Evolutionary conservation across 2,113 vertebrate genomes (phyloP).

Genomic region (Oenanthe oenanthe): DNA sequence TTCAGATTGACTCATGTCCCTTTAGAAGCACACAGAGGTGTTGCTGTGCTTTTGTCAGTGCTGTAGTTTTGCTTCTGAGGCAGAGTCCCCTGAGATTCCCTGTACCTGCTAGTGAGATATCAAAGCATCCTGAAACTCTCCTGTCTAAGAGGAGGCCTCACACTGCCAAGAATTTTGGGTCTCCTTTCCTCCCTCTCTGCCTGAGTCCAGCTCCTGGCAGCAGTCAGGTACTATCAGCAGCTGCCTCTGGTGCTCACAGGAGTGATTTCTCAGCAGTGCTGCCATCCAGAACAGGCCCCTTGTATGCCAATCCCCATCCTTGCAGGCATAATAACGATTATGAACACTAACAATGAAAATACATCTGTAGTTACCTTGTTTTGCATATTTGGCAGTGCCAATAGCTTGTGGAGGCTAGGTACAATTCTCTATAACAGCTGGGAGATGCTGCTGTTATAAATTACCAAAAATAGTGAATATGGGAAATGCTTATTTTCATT

Average conservation of each 20-base stretch:
- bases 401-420: background rate
- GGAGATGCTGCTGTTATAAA: background rate
- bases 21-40: background rate
- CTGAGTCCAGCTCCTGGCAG: background rate
- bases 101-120: background rate
- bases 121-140: background rate
- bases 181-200: background rate
- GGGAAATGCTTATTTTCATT: background rate
- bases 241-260: background rate
- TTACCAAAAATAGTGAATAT: background rate
- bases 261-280: background rate
- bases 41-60: background rate
- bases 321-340: slow-evolving; percentile 21
- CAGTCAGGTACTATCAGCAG: background rate
- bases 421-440: background rate
- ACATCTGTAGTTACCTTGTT: slow-evolving; percentile 37
- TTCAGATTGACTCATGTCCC: slow-evolving; percentile 22
- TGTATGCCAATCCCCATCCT: background rate
- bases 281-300: background rate
- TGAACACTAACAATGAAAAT: slow-evolving; percentile 44
- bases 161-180: accelerated
- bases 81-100: background rate
- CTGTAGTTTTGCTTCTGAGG: background rate
- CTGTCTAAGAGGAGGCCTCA: background rate
- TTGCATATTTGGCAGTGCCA: slow-evolving; percentile 26